Evolutionary conservation across 1,140 invertebrate species (phyloP), one percentile per base, ranked within the genome.

Genomic region (Zaprionus inermis): DNA sequence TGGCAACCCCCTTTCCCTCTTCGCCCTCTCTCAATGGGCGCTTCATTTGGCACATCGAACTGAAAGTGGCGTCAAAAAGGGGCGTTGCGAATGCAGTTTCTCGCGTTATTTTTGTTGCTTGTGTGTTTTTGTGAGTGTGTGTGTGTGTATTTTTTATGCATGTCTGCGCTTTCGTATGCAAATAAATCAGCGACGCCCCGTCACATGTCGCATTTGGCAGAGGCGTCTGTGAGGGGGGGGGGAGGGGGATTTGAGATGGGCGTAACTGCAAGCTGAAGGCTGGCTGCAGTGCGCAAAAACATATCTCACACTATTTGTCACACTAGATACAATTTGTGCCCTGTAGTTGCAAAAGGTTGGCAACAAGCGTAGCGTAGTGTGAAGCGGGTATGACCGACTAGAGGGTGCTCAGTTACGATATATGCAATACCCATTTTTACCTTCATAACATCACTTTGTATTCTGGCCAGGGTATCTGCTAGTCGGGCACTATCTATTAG

Each of bases 241-340:
- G 41, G 18, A n/a, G 6, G 18, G 32, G 49, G 28, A 11, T 36
- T 64, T 28, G 55, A 34, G 12, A 36, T 63, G 55, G 49, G 59
- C 34, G 69, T 30, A 34, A 51, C 32, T 44, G 22, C 36, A 14
- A 58, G 28, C 57, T 66, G 49, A 22, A n/a, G 24, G 52, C 36
- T 77, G 67, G 73, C 73, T 80, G 84, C 84, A 83, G 71, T 85
- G 80, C 85, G 84, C 84, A 83, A 83, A 83, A 89, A 73, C 84
- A 89, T 89, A 89, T 81, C 85, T 89, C 85, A 89, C 84, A 84
- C 84, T 89, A 89, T 89, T 88, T 88, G 84, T 88, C 84, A 88
- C 76, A 81, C 74, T 78, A 81, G 85, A 84, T 88, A 84, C 78
- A 84, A 83, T 44, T 7, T n/a, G 54, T 65, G 52, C 63, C 63